Evolutionary conservation across 2,113 vertebrate genomes (phyloP).

Genomic region (Collichthys lucidus): DNA sequence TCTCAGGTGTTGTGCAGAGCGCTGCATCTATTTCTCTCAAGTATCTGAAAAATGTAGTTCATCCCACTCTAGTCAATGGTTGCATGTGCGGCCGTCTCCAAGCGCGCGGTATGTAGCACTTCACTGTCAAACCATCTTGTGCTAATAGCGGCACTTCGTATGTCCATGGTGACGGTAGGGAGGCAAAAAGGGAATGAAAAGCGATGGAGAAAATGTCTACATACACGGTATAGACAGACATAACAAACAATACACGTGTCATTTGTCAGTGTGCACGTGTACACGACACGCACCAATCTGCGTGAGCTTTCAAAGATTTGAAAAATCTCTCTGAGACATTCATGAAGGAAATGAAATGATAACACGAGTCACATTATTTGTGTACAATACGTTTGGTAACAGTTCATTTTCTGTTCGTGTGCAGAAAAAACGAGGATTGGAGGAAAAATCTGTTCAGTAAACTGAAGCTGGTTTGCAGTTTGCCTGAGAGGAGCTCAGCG

Average conservation of each 20-base stretch:
- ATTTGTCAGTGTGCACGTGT: background rate
- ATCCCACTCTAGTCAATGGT: background rate
- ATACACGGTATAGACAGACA: background rate
- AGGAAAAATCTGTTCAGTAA: background rate
- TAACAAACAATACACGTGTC: background rate
- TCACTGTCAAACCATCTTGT: slow-evolving; percentile 12
- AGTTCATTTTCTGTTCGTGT: background rate
- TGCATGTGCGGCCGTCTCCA: slow-evolving; percentile 3
- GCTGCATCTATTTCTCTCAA: background rate
- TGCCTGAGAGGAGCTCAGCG: slow-evolving; percentile 10
- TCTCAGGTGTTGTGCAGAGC: background rate
- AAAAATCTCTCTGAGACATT: background rate
- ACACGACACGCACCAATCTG: too few species aligned
- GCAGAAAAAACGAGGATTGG: background rate
- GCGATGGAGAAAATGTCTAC: background rate
- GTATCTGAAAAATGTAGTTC: slow-evolving; percentile 22
- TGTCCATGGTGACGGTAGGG: background rate
- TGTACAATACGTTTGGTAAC: background rate
- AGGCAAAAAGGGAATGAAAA: slow-evolving; percentile 6
- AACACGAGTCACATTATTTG: background rate
- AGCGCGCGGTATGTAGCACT: slow-evolving; percentile 27
- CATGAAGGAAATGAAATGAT: background rate
- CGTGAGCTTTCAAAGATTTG: too few species aligned
- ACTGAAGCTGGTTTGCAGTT: background rate
- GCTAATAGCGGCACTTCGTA: background rate